A percentile compares a stretch with the other conserved stretches of the same genome.
These are phyloP conservation scores for Bembecia ichneumoniformis DNA, from an alignment of 2,888 invertebrate genomes.

Conservation along the genomic window DNA sequence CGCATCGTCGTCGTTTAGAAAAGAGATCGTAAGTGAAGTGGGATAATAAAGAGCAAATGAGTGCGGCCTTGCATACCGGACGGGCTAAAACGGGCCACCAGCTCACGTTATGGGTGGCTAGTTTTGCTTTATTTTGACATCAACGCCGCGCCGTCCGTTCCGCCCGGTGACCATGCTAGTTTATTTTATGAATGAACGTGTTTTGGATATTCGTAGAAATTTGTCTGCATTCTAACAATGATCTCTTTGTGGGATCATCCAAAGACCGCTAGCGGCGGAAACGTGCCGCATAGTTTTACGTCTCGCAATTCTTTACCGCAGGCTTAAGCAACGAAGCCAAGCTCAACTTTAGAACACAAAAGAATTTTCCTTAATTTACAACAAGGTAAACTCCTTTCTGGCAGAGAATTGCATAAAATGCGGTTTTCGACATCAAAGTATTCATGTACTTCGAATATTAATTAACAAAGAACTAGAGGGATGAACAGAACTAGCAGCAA, in stretches of 20 bases:
- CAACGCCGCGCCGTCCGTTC: constrained; percentile 26
- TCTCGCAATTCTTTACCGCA: neutral
- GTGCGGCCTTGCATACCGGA: constrained; percentile 1
- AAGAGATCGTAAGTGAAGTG: too few species aligned
- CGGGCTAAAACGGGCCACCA: constrained; percentile 3
- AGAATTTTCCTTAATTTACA: neutral
- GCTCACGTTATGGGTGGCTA: constrained; percentile 26
- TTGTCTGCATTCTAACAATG: constrained; percentile 11
- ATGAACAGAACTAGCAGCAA: too few species aligned
- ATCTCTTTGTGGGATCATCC: constrained; percentile 32
- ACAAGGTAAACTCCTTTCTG: neutral
- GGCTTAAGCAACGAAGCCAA: neutral
- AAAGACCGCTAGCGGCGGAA: constrained; percentile 31
- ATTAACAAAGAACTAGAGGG: too few species aligned
- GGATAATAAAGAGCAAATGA: neutral
- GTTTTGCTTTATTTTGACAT: constrained; percentile 39
- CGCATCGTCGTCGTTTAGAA: too few species aligned
- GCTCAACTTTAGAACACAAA: neutral
- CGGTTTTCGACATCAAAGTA: neutral
- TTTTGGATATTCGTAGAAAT: constrained; percentile 46
- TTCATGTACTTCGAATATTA: too few species aligned
- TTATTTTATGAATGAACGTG: constrained; percentile 50
- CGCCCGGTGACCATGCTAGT: constrained; percentile 34
- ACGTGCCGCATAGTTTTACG: constrained; percentile 31
- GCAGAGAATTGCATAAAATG: neutral